Conservation (phyloP, 1,140 invertebrate species). For the Tachypleus tridentatus region DNA sequence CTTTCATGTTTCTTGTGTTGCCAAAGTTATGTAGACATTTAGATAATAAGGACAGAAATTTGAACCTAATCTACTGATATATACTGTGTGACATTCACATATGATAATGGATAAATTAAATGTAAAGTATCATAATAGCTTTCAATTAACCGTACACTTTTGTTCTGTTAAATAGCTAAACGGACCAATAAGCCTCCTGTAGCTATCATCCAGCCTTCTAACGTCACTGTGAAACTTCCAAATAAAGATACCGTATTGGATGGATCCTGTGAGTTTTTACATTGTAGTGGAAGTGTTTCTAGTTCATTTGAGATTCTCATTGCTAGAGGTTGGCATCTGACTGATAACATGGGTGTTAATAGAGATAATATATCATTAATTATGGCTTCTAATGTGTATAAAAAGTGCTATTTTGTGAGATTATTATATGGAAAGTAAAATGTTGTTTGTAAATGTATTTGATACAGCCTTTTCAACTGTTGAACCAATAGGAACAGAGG, state of each 20-base stretch:
- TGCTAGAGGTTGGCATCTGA: no score
- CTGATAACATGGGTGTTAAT: no score
- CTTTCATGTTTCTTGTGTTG: background rate
- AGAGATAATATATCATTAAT: no score
- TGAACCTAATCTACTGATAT: no score
- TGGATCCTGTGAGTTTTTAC: slow-evolving; percentile 44
- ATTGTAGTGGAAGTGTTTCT: background rate
- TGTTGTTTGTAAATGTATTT: no score
- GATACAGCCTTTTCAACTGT: no score
- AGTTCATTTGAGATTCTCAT: background rate
- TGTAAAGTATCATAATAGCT: background rate
- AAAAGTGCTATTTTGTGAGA: no score
- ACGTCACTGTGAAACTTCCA: slow-evolving; percentile 73
- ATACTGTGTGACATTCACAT: no score
- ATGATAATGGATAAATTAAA: background rate
- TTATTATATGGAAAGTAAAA: no score
- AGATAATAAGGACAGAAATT: background rate
- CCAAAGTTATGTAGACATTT: background rate
- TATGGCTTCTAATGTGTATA: no score
- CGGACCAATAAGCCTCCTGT: slow-evolving; percentile 70
- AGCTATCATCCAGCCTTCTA: slow-evolving; percentile 68
- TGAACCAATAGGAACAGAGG: no score
- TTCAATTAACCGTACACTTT: slow-evolving; percentile 5
- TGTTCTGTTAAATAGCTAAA: slow-evolving; percentile 43
- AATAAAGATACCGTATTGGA: slow-evolving; percentile 81